A percentile compares a stretch with the other conserved stretches of the same genome.
phyloP scores from a whole-genome alignment of 2,113 vertebrate species.

The Heliornis fulica region DNA sequence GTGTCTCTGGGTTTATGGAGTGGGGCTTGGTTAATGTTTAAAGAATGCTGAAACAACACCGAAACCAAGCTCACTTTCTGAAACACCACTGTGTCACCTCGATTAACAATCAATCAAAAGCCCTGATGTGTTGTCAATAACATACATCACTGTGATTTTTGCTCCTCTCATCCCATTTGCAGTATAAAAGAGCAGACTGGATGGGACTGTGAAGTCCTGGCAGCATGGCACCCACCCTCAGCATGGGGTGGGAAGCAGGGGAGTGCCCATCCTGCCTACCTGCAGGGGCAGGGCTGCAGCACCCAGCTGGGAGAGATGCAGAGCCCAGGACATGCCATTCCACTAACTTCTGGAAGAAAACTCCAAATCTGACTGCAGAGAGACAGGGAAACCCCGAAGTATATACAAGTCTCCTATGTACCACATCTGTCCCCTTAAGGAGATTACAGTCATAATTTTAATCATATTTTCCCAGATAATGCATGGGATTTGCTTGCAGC shows the following conservation, averaged over 20 bases:
- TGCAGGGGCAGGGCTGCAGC: not conserved
- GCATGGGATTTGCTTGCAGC: not conserved
- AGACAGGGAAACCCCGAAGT: not conserved
- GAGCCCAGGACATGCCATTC: not conserved
- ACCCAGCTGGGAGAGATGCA: not conserved
- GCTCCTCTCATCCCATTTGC: not conserved
- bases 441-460: not conserved
- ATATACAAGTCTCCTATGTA: rapidly evolving
- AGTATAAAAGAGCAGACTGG: rapidly evolving
- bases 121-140: rapidly evolving
- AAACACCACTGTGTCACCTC: not conserved
- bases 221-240: rapidly evolving
- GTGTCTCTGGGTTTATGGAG: not conserved
- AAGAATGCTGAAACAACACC: not conserved
- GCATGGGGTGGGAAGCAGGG: not conserved
- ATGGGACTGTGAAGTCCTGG: rapidly evolving
- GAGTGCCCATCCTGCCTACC: not conserved
- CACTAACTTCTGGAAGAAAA: not conserved
- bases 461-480: not conserved
- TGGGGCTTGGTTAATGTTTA: not conserved
- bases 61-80: not conserved
- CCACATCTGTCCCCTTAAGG: not conserved
- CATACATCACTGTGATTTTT: rapidly evolving
- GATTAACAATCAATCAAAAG: not conserved
- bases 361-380: not conserved